These are phyloP conservation scores for Zaprionus inermis DNA, from an alignment of 1,140 invertebrate species.

Conservation along the genomic window DNA sequence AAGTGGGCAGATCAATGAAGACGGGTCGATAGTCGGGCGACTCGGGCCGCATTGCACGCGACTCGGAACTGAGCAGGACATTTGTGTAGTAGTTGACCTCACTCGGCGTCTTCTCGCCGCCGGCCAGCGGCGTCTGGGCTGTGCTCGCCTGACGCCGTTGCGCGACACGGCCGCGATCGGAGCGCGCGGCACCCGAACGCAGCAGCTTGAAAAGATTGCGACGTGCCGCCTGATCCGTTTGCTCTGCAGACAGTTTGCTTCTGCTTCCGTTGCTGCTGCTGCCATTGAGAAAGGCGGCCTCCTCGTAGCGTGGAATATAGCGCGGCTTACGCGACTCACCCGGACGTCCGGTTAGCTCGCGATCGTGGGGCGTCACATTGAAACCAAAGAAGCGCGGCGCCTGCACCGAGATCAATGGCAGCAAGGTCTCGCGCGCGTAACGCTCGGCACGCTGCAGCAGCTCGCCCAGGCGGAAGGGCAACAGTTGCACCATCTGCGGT, in stretches of 20 bases:
- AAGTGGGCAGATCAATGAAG: constrained; percentile 81
- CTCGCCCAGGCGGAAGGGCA: constrained; percentile 90
- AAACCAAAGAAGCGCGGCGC: constrained; percentile 89
- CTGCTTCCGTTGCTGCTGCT: constrained; percentile 23
- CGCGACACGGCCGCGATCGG: constrained; percentile 42
- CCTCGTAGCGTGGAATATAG: constrained; percentile 82
- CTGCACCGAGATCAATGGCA: constrained; percentile 90
- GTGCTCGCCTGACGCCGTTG: constrained; percentile 23
- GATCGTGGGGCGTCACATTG: constrained; percentile 64
- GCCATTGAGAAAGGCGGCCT: constrained; percentile 57
- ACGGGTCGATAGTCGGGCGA: constrained; percentile 70
- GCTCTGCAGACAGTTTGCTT: constrained; percentile 10
- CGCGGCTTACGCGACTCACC: constrained; percentile 71
- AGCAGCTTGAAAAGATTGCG: constrained; percentile 73
- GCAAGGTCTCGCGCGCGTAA: constrained; percentile 90
- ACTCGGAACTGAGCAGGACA: constrained; percentile 55
- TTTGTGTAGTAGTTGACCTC: constrained; percentile 78
- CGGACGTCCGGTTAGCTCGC: constrained; percentile 16
- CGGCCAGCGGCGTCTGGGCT: neutral
- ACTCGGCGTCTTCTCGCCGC: constrained; percentile 13
- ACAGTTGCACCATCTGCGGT: constrained; percentile 89
- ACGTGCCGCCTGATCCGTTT: constrained; percentile 26
- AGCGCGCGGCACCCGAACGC: constrained; percentile 22
- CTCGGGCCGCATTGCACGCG: constrained; percentile 73
- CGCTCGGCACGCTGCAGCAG: constrained; percentile 92